Evolutionary conservation across 2,113 vertebrate species (phyloP).

Genomic region (Ondatra zibethicus): DNA sequence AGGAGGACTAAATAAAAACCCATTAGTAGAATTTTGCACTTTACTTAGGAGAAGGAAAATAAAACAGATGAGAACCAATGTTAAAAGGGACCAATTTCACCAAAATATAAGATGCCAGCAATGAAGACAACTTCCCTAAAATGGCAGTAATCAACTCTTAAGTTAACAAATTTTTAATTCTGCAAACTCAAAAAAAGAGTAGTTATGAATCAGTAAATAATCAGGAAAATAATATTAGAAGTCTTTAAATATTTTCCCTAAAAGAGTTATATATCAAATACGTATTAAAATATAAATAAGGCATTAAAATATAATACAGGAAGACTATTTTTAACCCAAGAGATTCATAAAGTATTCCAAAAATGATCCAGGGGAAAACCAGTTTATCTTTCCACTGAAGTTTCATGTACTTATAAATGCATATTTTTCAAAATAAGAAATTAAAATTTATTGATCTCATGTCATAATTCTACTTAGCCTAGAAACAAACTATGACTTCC

Average conservation of each 20-base stretch:
- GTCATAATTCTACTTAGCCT: background rate
- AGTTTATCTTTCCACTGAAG: background rate
- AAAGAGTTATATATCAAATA: background rate
- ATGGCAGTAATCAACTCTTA: background rate
- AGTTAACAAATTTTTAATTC: slow-evolving; percentile 29
- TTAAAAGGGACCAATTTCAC: slow-evolving; percentile 19
- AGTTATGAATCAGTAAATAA: slow-evolving; percentile 9
- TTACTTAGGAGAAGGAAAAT: slow-evolving; percentile 11
- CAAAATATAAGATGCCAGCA: background rate
- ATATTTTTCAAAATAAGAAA: slow-evolving; percentile 47
- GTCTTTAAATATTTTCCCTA: background rate
- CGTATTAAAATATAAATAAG: background rate
- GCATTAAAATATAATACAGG: background rate
- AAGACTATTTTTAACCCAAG: background rate
- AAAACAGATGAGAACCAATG: background rate
- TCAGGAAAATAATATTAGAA: background rate
- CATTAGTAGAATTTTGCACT: slow-evolving; percentile 19
- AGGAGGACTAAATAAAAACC: slow-evolving; percentile 40
- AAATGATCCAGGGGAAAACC: background rate
- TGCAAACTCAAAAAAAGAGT: slow-evolving; percentile 41
- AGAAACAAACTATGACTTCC: slow-evolving; percentile 56
- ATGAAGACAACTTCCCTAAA: background rate
- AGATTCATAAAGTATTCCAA: background rate
- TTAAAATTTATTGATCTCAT: slow-evolving; percentile 41
- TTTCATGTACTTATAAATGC: slow-evolving; percentile 16